Conservation (phyloP, 2,113 vertebrate species). For the Hydropotes inermis region DNA sequence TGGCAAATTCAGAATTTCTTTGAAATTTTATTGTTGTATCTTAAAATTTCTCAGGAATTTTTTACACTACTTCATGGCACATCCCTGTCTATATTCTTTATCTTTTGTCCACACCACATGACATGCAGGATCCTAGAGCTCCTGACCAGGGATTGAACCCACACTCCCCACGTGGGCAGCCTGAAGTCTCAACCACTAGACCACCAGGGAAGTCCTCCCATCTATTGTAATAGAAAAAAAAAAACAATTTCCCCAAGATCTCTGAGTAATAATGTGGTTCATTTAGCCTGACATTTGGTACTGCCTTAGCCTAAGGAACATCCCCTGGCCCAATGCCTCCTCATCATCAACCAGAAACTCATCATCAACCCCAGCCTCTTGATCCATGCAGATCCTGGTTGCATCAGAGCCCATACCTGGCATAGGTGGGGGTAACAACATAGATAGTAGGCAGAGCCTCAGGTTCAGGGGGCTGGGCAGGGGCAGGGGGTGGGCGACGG, state of each 20-base stretch:
- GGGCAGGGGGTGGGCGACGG: conserved; percentile 80
- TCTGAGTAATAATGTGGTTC: neutral
- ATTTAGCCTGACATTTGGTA: neutral
- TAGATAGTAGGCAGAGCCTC: conserved; percentile 84
- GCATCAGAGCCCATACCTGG: conserved; percentile 81
- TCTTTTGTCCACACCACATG: neutral
- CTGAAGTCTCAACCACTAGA: neutral
- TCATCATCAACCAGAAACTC: neutral
- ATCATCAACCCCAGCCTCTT: neutral
- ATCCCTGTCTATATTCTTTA: neutral
- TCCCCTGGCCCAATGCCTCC: neutral
- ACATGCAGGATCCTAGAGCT: neutral
- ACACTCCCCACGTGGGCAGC: neutral
- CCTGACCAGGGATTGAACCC: neutral
- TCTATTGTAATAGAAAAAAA: neutral
- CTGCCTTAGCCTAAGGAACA: neutral
- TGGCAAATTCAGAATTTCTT: neutral
- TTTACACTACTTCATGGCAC: neutral
- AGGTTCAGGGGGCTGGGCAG: conserved; percentile 77
- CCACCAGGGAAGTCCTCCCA: neutral
- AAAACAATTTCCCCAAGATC: neutral
- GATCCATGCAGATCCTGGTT: neutral
- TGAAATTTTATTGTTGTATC: neutral
- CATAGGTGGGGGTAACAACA: conserved; percentile 91
- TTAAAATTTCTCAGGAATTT: neutral